Conservation (phyloP, 92 coral and sea anemone species). For the Parazoanthus swiftii region DNA sequence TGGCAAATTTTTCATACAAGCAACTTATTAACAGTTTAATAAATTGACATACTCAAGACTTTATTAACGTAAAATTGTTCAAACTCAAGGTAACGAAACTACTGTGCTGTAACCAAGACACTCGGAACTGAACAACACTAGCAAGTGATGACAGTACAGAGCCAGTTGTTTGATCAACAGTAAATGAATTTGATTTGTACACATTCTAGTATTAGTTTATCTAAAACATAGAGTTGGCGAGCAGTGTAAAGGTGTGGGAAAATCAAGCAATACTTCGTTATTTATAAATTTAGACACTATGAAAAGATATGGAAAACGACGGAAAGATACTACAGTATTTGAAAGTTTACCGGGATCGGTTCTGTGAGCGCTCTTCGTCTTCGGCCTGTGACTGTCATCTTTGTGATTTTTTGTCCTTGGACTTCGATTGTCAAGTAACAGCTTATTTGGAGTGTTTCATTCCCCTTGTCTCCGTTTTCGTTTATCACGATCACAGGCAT, state of each 20-base stretch:
- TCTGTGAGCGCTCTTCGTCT: constrained; percentile 10
- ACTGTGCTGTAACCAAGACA: background rate
- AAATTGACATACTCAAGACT: background rate
- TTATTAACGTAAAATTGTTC: too few relatives aligned
- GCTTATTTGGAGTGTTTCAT: background rate
- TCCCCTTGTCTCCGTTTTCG: background rate
- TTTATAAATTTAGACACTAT: background rate
- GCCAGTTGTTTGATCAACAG: background rate
- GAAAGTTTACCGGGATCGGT: constrained; percentile 8
- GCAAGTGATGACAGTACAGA: background rate
- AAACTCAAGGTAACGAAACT: background rate
- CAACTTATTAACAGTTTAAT: background rate
- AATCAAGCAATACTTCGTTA: background rate
- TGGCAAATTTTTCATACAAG: background rate
- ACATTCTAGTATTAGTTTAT: too few relatives aligned
- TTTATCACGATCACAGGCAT: background rate
- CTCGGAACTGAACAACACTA: background rate
- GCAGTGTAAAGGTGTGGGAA: background rate
- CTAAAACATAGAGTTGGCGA: background rate
- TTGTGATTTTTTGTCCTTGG: background rate
- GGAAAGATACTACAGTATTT: background rate
- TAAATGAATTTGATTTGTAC: background rate
- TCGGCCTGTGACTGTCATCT: constrained; percentile 7
- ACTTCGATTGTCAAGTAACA: background rate
- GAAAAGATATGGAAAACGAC: background rate